Evolutionary conservation across 2,888 invertebrate genomes (phyloP).

Genomic region (Lymantria dispar): DNA sequence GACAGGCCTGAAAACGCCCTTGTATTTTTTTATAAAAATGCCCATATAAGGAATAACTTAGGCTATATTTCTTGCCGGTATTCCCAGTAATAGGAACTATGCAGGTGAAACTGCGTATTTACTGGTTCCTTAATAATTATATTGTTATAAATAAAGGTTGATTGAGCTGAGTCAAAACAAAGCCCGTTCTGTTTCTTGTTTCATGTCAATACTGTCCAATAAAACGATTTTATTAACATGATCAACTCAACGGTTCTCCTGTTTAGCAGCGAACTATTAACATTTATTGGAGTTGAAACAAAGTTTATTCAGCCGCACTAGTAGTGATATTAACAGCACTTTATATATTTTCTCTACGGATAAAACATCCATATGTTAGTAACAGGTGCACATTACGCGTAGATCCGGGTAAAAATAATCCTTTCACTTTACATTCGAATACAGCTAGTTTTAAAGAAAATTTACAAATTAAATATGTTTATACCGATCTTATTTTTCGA

Average conservation of each 20-base stretch:
- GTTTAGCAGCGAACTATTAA: not conserved
- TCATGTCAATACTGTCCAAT: not conserved
- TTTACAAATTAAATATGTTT: too few relatives aligned
- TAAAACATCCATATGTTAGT: slow-evolving; percentile 10
- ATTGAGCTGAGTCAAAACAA: too few relatives aligned
- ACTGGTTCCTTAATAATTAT: too few relatives aligned
- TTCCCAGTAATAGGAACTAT: too few relatives aligned
- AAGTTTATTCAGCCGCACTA: slow-evolving; percentile 19
- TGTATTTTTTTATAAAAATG: too few relatives aligned
- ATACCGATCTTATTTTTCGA: too few relatives aligned
- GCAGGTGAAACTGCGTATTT: too few relatives aligned
- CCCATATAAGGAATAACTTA: too few relatives aligned
- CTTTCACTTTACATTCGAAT: slow-evolving; percentile 8
- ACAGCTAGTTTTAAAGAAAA: not conserved
- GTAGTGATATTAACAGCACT: slow-evolving; percentile 24
- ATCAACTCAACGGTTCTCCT: not conserved
- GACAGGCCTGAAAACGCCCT: too few relatives aligned
- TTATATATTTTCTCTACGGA: slow-evolving; percentile 18
- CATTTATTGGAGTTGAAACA: slow-evolving; percentile 7
- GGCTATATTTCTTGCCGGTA: too few relatives aligned
- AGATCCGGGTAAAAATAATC: slow-evolving; percentile 15
- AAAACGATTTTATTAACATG: not conserved
- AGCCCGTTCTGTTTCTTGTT: not conserved
- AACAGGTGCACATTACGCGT: slow-evolving; percentile 4
- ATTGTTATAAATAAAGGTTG: too few relatives aligned